These are phyloP conservation scores for Spondyliosoma cantharus DNA, from an alignment of 2,797 vertebrate species.

Conservation along the genomic window DNA sequence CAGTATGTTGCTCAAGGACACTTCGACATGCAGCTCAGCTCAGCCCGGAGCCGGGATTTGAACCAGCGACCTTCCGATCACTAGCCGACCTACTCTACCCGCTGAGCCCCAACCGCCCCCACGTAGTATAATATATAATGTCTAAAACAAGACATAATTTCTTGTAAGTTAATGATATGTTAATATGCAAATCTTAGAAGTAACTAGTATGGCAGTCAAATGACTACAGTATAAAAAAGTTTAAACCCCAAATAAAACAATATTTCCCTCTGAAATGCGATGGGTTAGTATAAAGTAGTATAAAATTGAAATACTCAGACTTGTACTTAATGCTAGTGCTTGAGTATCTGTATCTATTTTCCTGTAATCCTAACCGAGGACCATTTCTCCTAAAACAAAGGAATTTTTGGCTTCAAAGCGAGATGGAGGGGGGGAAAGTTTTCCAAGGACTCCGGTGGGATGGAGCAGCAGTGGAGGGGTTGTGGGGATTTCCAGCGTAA, in stretches of 20 bases:
- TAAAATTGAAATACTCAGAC: not conserved
- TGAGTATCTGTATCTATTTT: not conserved
- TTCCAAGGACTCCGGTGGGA: not conserved
- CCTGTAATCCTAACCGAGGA: not conserved
- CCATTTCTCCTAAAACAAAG: not conserved
- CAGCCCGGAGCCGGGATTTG: too few relatives aligned
- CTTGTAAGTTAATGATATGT: not conserved
- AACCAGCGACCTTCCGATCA: too few relatives aligned
- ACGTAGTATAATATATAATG: not conserved
- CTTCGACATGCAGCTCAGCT: too few relatives aligned
- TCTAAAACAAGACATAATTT: not conserved
- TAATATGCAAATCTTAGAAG: not conserved
- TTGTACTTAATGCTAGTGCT: not conserved
- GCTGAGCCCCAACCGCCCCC: too few relatives aligned
- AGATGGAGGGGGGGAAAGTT: slow-evolving; percentile 44
- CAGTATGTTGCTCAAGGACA: too few relatives aligned
- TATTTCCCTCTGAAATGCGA: not conserved
- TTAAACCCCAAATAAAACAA: not conserved
- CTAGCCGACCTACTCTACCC: too few relatives aligned
- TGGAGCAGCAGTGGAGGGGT: not conserved
- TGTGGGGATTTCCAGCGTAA: slow-evolving; percentile 68
- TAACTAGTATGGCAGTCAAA: not conserved
- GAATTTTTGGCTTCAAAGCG: not conserved
- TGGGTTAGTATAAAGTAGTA: not conserved
- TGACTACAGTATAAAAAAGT: not conserved